Evolutionary conservation across 2,888 invertebrate species (phyloP), one percentile per base, ranked within the genome.

Genomic region (Amblyjoppa fuscipennis): DNA sequence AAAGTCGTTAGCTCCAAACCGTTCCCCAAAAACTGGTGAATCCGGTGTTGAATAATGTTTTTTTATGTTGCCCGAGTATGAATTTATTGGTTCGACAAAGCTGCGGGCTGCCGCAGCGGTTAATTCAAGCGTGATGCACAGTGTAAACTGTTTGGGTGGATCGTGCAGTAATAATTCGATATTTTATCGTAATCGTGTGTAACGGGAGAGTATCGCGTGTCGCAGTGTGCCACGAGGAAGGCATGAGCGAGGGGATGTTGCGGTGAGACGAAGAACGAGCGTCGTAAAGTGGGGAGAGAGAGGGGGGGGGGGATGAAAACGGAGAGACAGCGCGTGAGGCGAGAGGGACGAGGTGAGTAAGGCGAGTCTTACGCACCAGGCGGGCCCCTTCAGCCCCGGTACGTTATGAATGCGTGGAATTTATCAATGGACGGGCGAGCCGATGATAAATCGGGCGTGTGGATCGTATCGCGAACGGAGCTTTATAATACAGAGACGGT

Each of bases 401-500:
- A 89, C 90, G 89, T 93, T 92, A 92, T 92, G 93, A 93, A 93
- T 92, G 92, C 91, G 89, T 90, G 92, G 93, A 93, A 93, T 93
- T 93, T 93, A 93, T 93, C 93, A 93, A 93, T 93, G 93, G 93
- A 93, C 91, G 90, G 45, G 90, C 90, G 91, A 90, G 90, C 89
- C 90, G 89, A 92, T 93, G 93, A 93, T 93, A 93, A 93, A 93
- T 93, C 89, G 93, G 90, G 79, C 80, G 81, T 75, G 77, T 53
- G 87, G 85, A 87, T 88, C 86, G 87, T 87, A 88, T 89, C 87
- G 77, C 81, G 84, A 83, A 80, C 74, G 64, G 59, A 49, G 68
- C 59, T 25, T 49, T 49, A 49, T 49, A 49, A 71, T 49, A 28
- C 41, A 70, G 41, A 73, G 25, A 66, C 25, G 20, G n/a, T 11